Base-by-base conservation (phyloP, 2,113 vertebrate species). In the Ascaphus truei region DNA sequence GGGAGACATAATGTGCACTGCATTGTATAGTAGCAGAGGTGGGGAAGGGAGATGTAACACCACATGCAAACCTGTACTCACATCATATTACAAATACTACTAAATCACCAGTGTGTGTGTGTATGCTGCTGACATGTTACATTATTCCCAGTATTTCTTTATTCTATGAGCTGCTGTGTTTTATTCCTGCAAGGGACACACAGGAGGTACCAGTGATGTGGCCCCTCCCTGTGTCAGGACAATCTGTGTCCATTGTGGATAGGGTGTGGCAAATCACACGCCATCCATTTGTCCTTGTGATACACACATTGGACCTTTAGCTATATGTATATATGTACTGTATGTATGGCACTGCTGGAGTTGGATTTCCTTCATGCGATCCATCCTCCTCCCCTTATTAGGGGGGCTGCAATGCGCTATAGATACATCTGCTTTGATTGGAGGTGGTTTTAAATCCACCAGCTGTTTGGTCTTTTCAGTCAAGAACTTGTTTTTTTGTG, bases 351-450 rank as follows among this genome's bases (percentile, higher is more conserved):
- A 20, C 4, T 47, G 18, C 6, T 3, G 20, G 16, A 30, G 22
- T 12, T 26, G 23, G 23, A 34, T 23, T 5, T 11, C 56, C 27
- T 36, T 16, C 30, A 13, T 18, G 13, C 6, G 5, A 6, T 13
- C 18, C 43, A 13, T 4, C 51, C 26, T 48, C 15, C 16, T 23
- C 25, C 30, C 25, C 9, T 51, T n/a, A n/a, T n/a, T 16, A 6
- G 30, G 15, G 43, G 51, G 39, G 29, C 65, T 58, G 55, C 65
- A 68, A 20, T 60, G 56, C 57, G 45, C 66, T 69, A n/a, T 15
- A 1, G 26, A 3, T 18, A 5, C 36, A 33, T 11, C 16, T 11
- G 8, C 7, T 62, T 12, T 23, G 9, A 29, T 50, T 48, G 43
- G 29, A 12, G n/a, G 15, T 15, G 4, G 2, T n/a, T n/a, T n/a